These are phyloP conservation scores for Crotalus adamanteus DNA, from an alignment of 2,797 vertebrate genomes.

Conservation along the genomic window DNA sequence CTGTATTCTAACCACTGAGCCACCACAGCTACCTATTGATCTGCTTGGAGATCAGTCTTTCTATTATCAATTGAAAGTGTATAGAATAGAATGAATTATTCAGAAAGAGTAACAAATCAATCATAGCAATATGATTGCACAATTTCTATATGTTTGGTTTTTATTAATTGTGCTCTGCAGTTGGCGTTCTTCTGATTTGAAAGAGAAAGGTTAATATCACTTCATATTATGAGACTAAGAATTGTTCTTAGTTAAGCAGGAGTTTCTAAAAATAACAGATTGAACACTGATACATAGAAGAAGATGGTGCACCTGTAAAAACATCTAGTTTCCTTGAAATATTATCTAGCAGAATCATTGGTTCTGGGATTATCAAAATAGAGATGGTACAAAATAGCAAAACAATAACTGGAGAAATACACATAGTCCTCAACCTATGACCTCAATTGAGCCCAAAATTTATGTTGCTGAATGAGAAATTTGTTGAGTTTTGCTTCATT, in stretches of 20 bases:
- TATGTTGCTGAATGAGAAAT: not conserved
- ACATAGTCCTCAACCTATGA: not conserved
- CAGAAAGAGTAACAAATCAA: not conserved
- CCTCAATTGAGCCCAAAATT: not conserved
- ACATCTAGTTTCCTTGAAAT: not conserved
- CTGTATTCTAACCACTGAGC: not conserved
- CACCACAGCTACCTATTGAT: not conserved
- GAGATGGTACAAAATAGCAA: not conserved
- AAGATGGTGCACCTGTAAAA: not conserved
- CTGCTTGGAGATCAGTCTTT: constrained; percentile 50
- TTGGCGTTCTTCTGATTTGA: not conserved
- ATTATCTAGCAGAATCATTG: not conserved
- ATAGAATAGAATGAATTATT: constrained; percentile 12
- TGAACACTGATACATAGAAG: not conserved
- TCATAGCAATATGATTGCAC: not conserved
- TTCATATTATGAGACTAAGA: constrained; percentile 14
- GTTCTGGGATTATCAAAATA: not conserved
- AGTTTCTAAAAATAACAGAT: not conserved
- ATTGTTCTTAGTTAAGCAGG: constrained; percentile 13
- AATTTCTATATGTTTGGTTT: constrained; percentile 12
- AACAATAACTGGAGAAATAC: not conserved
- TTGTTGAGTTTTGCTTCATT: not conserved
- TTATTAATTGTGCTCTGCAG: not conserved
- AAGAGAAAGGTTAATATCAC: constrained; percentile 35
- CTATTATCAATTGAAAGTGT: constrained; percentile 20